These are phyloP conservation scores for Troides helena DNA, from an alignment of 2,888 invertebrate genomes.

Conservation along the genomic window DNA sequence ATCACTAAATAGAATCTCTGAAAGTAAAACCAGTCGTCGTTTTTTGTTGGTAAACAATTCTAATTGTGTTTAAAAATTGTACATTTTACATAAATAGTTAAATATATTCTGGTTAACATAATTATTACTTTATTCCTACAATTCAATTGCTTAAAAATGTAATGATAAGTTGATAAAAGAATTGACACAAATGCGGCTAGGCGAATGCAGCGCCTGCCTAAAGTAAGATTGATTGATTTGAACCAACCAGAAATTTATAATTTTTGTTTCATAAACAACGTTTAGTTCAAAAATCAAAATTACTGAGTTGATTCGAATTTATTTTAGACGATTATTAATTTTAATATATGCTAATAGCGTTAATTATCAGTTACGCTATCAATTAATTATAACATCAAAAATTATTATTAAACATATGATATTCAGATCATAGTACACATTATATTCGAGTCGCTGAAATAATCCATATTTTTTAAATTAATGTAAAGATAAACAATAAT, in stretches of 20 bases:
- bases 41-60: slow-evolving; percentile 52
- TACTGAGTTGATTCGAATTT: neutral
- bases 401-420: neutral
- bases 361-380: neutral
- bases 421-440: neutral
- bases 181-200: slow-evolving; percentile 64
- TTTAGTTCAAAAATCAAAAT: neutral
- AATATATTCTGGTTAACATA: slow-evolving; percentile 47
- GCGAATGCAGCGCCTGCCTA: slow-evolving; percentile 37
- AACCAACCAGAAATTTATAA: slow-evolving; percentile 3
- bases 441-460: slow-evolving; percentile 6
- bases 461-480: neutral
- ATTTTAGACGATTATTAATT: neutral
- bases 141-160: slow-evolving; percentile 67
- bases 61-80: slow-evolving; percentile 33
- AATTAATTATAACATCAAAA: no score
- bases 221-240: slow-evolving; percentile 14
- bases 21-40: slow-evolving; percentile 37
- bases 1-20: slow-evolving; percentile 27
- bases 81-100: slow-evolving; percentile 25
- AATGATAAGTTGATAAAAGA: slow-evolving; percentile 57
- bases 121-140: slow-evolving; percentile 53
- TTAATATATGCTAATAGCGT: slow-evolving; percentile 1
- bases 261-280: neutral
- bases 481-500: neutral